A percentile compares a stretch with the other conserved stretches of the same genome.
These are phyloP conservation scores for Panthera tigris DNA, from an alignment of 2,113 vertebrate species.

Conservation along the genomic window DNA sequence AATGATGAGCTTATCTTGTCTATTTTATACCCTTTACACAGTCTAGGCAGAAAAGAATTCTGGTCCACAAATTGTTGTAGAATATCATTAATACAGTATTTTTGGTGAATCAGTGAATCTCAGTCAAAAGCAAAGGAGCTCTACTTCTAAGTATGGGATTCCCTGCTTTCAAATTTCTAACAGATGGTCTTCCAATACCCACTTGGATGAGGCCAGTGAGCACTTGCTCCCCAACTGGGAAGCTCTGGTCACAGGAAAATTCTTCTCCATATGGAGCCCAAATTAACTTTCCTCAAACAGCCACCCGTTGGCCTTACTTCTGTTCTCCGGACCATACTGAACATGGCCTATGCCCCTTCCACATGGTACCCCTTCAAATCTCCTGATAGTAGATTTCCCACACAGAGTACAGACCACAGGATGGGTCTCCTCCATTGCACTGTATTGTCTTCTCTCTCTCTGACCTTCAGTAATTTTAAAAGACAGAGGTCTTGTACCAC, in stretches of 20 bases:
- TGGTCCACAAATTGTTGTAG: neutral
- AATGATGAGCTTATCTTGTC: neutral
- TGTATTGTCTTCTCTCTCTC: neutral
- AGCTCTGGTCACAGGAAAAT: neutral
- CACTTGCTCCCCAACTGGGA: neutral
- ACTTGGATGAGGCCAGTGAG: neutral
- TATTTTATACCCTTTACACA: neutral
- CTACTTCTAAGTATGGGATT: neutral
- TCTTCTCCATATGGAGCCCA: neutral
- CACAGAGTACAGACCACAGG: neutral
- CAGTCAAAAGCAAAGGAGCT: neutral
- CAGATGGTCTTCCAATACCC: neutral
- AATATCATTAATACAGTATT: neutral
- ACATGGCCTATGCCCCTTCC: neutral
- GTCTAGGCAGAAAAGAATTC: neutral
- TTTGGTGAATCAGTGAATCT: neutral
- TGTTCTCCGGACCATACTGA: neutral
- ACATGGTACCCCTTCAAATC: neutral
- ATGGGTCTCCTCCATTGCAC: too few species aligned
- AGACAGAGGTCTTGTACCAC: neutral
- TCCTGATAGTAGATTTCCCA: neutral
- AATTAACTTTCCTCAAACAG: neutral
- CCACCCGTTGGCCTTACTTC: neutral
- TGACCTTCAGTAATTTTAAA: neutral
- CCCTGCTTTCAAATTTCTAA: neutral